These are phyloP conservation scores for Heliangelus exortis DNA, from an alignment of 2,797 vertebrate genomes.

Conservation along the genomic window DNA sequence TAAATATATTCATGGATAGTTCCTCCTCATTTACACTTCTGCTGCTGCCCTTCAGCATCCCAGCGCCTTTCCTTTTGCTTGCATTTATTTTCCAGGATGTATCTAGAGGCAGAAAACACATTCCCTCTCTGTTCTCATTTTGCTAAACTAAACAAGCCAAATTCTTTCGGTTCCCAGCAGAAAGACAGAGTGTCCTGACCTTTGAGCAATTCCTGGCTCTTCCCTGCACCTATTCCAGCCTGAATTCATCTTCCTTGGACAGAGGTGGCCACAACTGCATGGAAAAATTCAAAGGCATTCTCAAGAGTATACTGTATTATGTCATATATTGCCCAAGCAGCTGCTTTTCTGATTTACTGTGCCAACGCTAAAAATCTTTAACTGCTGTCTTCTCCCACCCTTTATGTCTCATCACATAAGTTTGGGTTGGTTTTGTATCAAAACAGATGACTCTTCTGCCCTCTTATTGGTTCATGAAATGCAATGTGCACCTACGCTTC, in stretches of 20 bases:
- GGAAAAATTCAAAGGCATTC: background rate
- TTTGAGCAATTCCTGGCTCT: background rate
- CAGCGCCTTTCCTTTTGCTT: background rate
- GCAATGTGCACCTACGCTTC: conserved; percentile 29
- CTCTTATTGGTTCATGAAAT: background rate
- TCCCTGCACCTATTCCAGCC: background rate
- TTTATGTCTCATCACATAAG: conserved; percentile 21
- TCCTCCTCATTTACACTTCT: conserved; percentile 46
- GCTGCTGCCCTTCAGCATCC: background rate
- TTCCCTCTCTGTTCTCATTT: conserved; percentile 5
- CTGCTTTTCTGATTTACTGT: background rate
- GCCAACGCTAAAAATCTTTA: conserved; percentile 4
- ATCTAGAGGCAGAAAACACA: conserved; percentile 43
- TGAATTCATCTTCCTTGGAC: background rate
- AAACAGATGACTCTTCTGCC: conserved; percentile 57
- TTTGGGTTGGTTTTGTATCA: conserved; percentile 56
- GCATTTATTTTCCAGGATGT: background rate
- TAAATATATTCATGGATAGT: conserved; percentile 42
- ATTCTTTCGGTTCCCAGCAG: background rate
- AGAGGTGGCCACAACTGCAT: background rate
- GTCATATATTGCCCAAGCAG: conserved; percentile 1
- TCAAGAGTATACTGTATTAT: background rate
- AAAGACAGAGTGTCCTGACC: background rate
- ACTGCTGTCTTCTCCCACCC: conserved; percentile 59
- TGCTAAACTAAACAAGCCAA: conserved; percentile 2